Base-by-base conservation (phyloP, 2,888 invertebrate species). In the Chironomus tentans region DNA sequence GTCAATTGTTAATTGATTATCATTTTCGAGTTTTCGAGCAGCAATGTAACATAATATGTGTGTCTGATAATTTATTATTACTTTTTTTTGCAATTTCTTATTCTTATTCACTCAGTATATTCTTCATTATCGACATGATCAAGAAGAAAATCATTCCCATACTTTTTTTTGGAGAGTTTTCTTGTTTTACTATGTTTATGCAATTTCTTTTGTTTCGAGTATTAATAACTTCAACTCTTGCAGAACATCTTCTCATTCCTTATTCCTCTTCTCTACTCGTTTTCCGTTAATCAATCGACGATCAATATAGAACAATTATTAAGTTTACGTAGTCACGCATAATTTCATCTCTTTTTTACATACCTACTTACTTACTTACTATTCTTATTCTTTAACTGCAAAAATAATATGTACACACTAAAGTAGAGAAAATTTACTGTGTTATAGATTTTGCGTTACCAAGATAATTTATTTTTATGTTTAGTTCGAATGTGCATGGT, bases 1-100 rank as follows among this genome's bases (percentile, higher is more conserved):
- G 70, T 70, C 70, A 70, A 21, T 70, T 48, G 21, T 70, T 70
- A 70, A 70, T 70, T 70, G 70, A 70, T 70, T 70, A 70, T 70
- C 70, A 70, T 70, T 70, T 70, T 70, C 65, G 13, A 48, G 38
- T 10, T 38, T 24, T 65, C 13, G n/a, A n/a, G n/a, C 15, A n/a
- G 18, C 56, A 38, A 56, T 18, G 18, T 18, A 56, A 56, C 56
- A 56, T 56, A 56, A 56, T 18, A 15, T 56, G 18, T 56, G 18
- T 56, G 56, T 56, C n/a, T 56, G 38, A 56, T n/a, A n/a, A 56
- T 56, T 56, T 56, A 56, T 56, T 15, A 56, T n/a, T 56, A 18
- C 56, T n/a, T 38, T 28, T 28, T 28, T 38, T 38, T 38, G 38
- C 38, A 38, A 38, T 38, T 38, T 38, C 38, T 38, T 38, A 7